These are phyloP conservation scores for Electrona antarctica DNA, from an alignment of 2,113 vertebrate genomes.

Conservation along the genomic window DNA sequence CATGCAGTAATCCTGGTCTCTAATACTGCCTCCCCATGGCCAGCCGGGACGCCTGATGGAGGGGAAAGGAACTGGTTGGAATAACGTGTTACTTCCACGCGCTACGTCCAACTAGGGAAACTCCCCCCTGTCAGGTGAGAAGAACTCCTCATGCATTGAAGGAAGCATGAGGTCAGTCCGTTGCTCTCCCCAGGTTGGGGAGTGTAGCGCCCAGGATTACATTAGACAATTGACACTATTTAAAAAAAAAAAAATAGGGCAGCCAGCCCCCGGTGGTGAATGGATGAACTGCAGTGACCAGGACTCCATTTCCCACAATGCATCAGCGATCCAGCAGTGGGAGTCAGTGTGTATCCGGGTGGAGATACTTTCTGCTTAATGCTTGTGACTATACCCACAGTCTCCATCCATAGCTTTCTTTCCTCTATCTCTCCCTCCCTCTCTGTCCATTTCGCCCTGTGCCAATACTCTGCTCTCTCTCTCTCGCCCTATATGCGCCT, in stretches of 20 bases:
- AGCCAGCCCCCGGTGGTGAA: background rate
- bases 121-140: too few relatives aligned
- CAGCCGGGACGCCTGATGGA: too few relatives aligned
- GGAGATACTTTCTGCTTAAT: conserved; percentile 65
- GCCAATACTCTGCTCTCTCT: conserved; percentile 35
- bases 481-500: conserved; percentile 31
- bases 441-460: conserved; percentile 31
- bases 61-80: too few relatives aligned
- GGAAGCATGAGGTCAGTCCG: too few relatives aligned
- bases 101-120: too few relatives aligned
- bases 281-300: conserved; percentile 3
- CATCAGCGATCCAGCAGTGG: conserved; percentile 35
- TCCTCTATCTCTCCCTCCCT: conserved; percentile 6
- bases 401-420: conserved; percentile 22
- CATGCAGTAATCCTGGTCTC: too few relatives aligned
- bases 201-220: too few relatives aligned
- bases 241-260: background rate
- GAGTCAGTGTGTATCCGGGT: conserved; percentile 42
- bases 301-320: conserved; percentile 48
- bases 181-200: too few relatives aligned
- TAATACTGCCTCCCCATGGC: too few relatives aligned
- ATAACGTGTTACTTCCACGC: too few relatives aligned
- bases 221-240: too few relatives aligned
- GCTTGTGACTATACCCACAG: conserved; percentile 49
- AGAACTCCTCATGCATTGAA: too few relatives aligned